Evolutionary conservation across 2,888 invertebrate genomes (phyloP), one percentile per base, ranked within the genome.

Genomic region (Dexiosoma caninum): DNA sequence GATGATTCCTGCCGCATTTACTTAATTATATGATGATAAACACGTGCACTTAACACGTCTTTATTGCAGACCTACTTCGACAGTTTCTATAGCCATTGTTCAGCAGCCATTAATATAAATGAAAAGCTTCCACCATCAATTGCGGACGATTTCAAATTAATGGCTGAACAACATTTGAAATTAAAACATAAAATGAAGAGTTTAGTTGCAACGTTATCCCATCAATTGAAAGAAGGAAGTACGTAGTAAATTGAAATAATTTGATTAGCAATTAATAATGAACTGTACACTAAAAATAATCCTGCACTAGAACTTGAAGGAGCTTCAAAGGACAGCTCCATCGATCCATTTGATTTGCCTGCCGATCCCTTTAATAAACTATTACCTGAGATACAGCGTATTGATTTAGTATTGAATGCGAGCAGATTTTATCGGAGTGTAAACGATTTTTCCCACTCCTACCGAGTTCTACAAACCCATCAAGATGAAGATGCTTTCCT

Each of bases 111-210:
- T 8, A 85, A 82, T 46, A 82, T 86, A 0, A 88, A 88, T 71
- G 88, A 88, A 16, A 87, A 86, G 69, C 88, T 87, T 74, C 85
- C 88, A 1, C 77, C 87, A 0, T 84, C 87, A 1, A 87, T 87
- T n/a, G 78, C 85, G n/a, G 83, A 83, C 3, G 88, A 88, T 27
- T 82, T 83, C 72, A 84, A 84, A 4, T 70, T 86, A 12, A 88
- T 88, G 88, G 84, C 84, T 3, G 85, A 84, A 14, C 87, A 88
- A 66, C 88, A 88, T 57, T 59, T 85, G 53, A 85, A 84, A 21
- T 83, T 88, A 23, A 86, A 84, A 75, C 85, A 85, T 0, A 88
- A 87, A 55, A 10, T 87, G 2, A 46, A 16, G 0, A 32, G 30
- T 40, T 2, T 71, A 9, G 55, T 37, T 4, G 78, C 70, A 60